Percentiles rank a stretch among this genome's conserved stretches.
Conservation (phyloP, 2,113 vertebrate genomes). For the Electrona antarctica region DNA sequence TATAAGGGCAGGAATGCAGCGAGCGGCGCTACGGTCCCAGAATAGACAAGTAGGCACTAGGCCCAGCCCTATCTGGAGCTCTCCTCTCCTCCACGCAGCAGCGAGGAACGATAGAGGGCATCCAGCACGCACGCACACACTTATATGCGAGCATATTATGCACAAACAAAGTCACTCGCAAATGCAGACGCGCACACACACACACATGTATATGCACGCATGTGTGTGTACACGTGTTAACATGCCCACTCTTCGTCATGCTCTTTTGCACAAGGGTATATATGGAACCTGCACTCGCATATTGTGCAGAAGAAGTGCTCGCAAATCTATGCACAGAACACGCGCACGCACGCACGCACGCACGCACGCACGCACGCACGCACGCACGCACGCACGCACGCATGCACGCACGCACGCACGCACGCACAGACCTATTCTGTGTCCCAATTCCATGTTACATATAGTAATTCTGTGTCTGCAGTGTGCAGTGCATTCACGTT, state of each 20-base stretch:
- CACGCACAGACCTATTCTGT: constrained; percentile 27
- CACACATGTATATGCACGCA: neutral
- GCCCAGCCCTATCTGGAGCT: constrained; percentile 41
- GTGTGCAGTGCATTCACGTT: too few relatives aligned
- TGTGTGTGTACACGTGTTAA: neutral
- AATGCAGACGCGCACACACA: constrained; percentile 33
- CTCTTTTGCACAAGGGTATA: too few relatives aligned
- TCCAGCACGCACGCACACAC: constrained; percentile 31
- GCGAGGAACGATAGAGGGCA: constrained; percentile 55
- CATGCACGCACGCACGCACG: constrained; percentile 22
- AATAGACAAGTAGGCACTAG: constrained; percentile 69
- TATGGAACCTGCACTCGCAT: too few relatives aligned
- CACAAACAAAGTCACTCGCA: too few relatives aligned
- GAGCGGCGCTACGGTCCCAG: constrained; percentile 61
- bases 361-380: constrained; percentile 22
- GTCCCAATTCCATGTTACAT: too few relatives aligned
- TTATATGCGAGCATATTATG: neutral
- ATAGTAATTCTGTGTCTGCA: too few relatives aligned
- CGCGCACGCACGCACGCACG: neutral
- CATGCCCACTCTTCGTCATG: neutral
- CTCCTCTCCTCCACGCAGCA: too few relatives aligned
- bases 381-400: neutral
- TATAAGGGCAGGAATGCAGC: constrained; percentile 76
- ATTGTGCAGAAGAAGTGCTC: too few relatives aligned
- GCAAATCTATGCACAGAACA: too few relatives aligned